Evolutionary conservation across 1,140 invertebrate genomes (phyloP).

Genomic region (Drosophila lowei): DNA sequence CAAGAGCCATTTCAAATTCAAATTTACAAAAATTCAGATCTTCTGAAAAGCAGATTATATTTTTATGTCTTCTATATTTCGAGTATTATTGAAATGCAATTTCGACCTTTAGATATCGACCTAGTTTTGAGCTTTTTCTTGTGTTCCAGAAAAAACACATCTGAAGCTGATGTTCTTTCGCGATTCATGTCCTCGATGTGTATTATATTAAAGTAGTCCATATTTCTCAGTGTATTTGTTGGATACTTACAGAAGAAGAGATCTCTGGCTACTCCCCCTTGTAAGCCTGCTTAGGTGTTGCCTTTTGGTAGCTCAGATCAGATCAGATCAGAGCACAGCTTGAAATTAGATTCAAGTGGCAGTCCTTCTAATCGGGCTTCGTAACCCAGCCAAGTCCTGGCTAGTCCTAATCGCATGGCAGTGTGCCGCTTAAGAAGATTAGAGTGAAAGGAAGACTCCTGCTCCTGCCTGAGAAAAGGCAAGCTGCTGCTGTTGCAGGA

Average conservation of each 20-base stretch:
- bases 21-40: too few species aligned
- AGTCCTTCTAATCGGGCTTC: slow-evolving; percentile 50
- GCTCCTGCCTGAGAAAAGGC: slow-evolving; percentile 35
- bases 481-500: slow-evolving; percentile 7
- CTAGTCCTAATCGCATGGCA: slow-evolving; percentile 55
- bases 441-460: slow-evolving; percentile 12
- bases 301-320: slow-evolving; percentile 52
- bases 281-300: slow-evolving; percentile 59
- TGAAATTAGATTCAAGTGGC: slow-evolving; percentile 70
- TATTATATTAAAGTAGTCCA: too few species aligned
- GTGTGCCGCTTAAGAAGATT: slow-evolving; percentile 69
- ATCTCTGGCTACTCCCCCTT: slow-evolving; percentile 13
- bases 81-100: too few species aligned
- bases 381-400: slow-evolving; percentile 15
- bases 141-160: too few species aligned
- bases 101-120: too few species aligned
- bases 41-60: too few species aligned
- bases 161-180: too few species aligned
- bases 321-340: slow-evolving; percentile 19
- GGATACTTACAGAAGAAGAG: not conserved
- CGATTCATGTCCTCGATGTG: too few species aligned
- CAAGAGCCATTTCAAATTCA: too few species aligned
- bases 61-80: too few species aligned
- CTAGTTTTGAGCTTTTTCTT: too few species aligned
- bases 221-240: not conserved